Evolutionary conservation across 1,140 invertebrate species (phyloP).

Genomic region (Nomia melanderi): DNA sequence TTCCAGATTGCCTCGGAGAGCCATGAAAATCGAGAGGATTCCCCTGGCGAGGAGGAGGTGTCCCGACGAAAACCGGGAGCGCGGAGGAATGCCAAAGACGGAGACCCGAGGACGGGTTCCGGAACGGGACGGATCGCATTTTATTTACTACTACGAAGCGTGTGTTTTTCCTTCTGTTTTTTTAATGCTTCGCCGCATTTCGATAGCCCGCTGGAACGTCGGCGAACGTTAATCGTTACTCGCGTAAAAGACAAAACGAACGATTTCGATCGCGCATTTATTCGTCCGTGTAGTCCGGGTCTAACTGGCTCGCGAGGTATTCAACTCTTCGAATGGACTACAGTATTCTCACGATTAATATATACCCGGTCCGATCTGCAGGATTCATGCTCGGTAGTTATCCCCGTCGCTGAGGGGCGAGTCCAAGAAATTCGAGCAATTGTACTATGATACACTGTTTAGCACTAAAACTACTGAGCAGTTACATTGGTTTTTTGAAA

Average conservation of each 20-base stretch:
- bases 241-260: slow-evolving; percentile 10
- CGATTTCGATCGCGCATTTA: slow-evolving; percentile 2
- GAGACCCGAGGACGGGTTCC: background rate
- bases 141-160: background rate
- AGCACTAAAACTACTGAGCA: too few relatives aligned
- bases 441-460: too few relatives aligned
- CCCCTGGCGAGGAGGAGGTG: background rate
- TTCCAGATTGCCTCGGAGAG: slow-evolving; percentile 41
- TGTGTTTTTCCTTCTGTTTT: slow-evolving; percentile 2
- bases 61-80: background rate
- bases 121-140: background rate
- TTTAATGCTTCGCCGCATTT: background rate
- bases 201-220: too few relatives aligned
- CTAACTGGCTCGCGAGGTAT: background rate
- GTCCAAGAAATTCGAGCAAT: too few relatives aligned
- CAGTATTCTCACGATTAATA: too few relatives aligned
- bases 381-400: too few relatives aligned
- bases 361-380: too few relatives aligned
- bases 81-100: background rate
- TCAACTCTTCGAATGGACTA: background rate
- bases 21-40: background rate
- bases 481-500: too few relatives aligned
- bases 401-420: too few relatives aligned
- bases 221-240: slow-evolving; percentile 2
- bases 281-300: background rate